Base-by-base conservation (phyloP, 2,113 vertebrate species). In the Xenopus laevis region DNA sequence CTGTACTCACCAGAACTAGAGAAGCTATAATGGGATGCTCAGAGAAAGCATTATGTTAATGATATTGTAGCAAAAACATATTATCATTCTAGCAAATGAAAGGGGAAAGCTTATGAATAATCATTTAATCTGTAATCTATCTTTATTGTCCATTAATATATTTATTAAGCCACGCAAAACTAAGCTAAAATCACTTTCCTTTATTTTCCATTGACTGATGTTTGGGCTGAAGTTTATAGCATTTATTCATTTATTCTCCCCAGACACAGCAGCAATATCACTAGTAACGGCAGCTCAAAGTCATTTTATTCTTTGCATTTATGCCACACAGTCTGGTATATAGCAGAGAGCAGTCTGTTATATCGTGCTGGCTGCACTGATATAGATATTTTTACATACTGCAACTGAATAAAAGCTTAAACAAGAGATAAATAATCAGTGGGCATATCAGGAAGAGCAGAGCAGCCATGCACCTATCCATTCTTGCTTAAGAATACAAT, bases 181-280 rank as follows among this genome's bases (percentile, higher is more conserved):
- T 67, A 68, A 75, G 59, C 21, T 59, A 59, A 21, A 60, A 66
- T 57, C 15, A 17, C 20, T n/a, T 45, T 65, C 13, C 11, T 64
- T 65, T 65, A 16, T 64, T 64, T 44, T 23, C 50, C 62, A 33
- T 27, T 52, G 21, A 50, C 47, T 50, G 47, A 50, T 50, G 15
- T 46, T 52, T 52, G 46, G 46, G 15, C n/a, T 21, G 2, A 52
- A 40, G 40, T 50, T 75, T 55, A 45, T 15, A 66, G 8, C 45
- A 33, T 66, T 65, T 68, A 74, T 68, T 55, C 65, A 68, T 40
- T 68, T 74, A 74, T 74, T 67, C 44, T 15, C 55, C 18, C 58
- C 18, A 40, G 17, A 66, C 17, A 46, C 40, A 68, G 23, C 55
- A 50, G 55, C 13, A 20, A 33, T 57, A 50, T 27, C 18, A 15